phyloP scores from a whole-genome alignment of 2,797 vertebrate species.

The Notolepis coatsorum region DNA sequence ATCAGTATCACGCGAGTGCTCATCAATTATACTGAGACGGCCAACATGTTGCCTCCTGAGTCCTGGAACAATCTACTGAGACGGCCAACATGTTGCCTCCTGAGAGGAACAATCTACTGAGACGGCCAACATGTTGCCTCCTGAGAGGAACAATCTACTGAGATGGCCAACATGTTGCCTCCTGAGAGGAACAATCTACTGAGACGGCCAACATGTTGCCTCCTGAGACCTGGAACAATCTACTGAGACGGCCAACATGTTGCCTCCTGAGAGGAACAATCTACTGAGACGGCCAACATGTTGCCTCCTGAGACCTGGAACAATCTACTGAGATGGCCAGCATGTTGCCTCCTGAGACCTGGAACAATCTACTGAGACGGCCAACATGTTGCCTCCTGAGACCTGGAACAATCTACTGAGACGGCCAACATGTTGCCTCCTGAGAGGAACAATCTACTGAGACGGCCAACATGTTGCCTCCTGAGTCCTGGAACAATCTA shows the following conservation, averaged over 20 bases:
- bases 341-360: slow-evolving; percentile 55
- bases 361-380: slow-evolving; percentile 57
- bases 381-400: too few species aligned
- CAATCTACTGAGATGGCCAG: too few species aligned
- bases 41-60: too few species aligned
- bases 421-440: slow-evolving; percentile 52
- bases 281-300: too few species aligned
- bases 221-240: not conserved
- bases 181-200: slow-evolving; percentile 58
- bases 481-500: too few species aligned
- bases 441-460: slow-evolving; percentile 55
- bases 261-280: slow-evolving; percentile 65
- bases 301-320: too few species aligned
- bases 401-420: too few species aligned
- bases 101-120: slow-evolving; percentile 57
- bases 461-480: too few species aligned
- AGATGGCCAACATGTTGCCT: slow-evolving; percentile 51
- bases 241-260: slow-evolving; percentile 26
- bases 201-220: too few species aligned
- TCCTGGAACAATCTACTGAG: too few species aligned
- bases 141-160: not conserved
- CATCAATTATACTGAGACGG: slow-evolving; percentile 53
- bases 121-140: too few species aligned
- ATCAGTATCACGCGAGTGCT: slow-evolving; percentile 73
- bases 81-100: slow-evolving; percentile 52